Evolutionary conservation across 2,888 invertebrate genomes (phyloP), one percentile per base, ranked within the genome.

Genomic region (Pristionchus arcanus): DNA sequence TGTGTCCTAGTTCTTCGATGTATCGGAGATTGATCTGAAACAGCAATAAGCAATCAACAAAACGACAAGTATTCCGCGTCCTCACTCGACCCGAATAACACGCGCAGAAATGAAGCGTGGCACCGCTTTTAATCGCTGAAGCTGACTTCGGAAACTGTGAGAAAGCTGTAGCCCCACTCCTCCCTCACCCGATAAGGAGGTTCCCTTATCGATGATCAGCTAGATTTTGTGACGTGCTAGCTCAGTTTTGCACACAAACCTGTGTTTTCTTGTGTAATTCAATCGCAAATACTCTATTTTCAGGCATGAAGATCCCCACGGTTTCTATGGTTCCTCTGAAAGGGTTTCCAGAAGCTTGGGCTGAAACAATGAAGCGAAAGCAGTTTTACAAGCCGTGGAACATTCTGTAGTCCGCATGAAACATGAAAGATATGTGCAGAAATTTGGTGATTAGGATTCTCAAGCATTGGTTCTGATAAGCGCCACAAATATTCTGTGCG

Each of bases 131-230:
- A 74, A 37, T 21, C 74, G 63, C 37, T 25, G 34, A 49, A n/a
- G 74, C 37, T 34, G 63, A 16, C 68, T 74, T 74, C 37, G 25
- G 74, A 74, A 74, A 37, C 74, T 21, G 74, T 74, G 74, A 74
- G 74, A 37, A 37, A 74, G 74, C 31, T 74, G 74, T 74, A 34
- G 21, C 74, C 63, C 25, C 68, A 49, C 42, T 49, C 42, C 42
- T 49, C 9, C 9, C 9, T n/a, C n/a, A n/a, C 42, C 11, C 42
- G 37, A 37, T 37, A 74, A 37, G 74, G 37, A 21, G 74, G 13
- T 34, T 37, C 34, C 37, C 11, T 71, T 71, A 74, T 74, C 74
- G 37, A 0, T 42, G 74, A 25, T 37, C 21, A 42, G 9, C 37
- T 74, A 31, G 74, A 74, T 31, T 21, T 37, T 74, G 37, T 74